Evolutionary conservation across 2,888 invertebrate species (phyloP), one percentile per base, ranked within the genome.

Genomic region (Empis stercorea): DNA sequence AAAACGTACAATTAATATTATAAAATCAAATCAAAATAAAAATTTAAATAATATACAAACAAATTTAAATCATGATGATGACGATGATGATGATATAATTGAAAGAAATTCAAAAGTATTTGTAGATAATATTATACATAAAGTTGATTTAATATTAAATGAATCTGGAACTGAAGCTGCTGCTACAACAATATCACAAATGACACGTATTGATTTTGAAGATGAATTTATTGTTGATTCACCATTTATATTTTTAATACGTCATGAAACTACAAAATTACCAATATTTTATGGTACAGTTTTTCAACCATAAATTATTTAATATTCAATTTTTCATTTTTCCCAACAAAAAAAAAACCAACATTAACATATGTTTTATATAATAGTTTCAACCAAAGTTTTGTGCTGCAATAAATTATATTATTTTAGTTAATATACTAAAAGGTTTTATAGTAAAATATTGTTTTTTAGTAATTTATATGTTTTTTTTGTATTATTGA

Each of bases 261-360:
- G 76, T 51, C 75, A 80, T 54, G 73, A 76, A 45, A 59, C 67
- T 9, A 73, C 78, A 4, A 72, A 73, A 46, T 59, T 76, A 5
- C 70, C 78, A n/a, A 62, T 79, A 47, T 81, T 82, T 61, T 80
- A 78, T 75, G 80, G 79, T 2, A 70, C 75, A n/a, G 71, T 80
- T 6, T 71, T 72, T 46, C 64, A 64, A 38, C 79, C 79, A 5
- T 27, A 9, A 27, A 27, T 27, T 27, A 20, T 20, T 20, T n/a
- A 4, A 20, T 20, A 4, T 20, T 20, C 20, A 20, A 20, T 20
- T 20, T 20, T 20, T 20, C 5, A 4, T 20, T 20, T 20, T 20
- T 20, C 4, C 7, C n/a, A n/a, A n/a, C n/a, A 27, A 27, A 27
- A 27, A 27, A 7, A 27, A 7, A 7, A 27, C n/a, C n/a, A n/a